Evolutionary conservation across 1,140 invertebrate genomes (phyloP), one percentile per base, ranked within the genome.

Genomic region (Pseudachorutes palmiensis): DNA sequence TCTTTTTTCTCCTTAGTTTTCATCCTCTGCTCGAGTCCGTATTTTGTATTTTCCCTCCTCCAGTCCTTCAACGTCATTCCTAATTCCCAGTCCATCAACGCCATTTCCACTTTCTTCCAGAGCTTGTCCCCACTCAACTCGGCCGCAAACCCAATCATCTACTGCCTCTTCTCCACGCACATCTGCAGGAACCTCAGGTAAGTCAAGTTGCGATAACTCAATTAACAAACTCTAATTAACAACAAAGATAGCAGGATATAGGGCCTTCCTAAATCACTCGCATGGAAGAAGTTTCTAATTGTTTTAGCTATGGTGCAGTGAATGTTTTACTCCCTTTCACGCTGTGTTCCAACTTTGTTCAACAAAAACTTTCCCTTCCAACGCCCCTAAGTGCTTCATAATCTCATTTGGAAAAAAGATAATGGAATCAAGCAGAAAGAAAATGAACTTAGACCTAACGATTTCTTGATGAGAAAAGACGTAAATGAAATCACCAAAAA

Each of bases 1-100:
- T 72, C 45, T 58, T 73, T 70, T n/a, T n/a, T n/a, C n/a, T n/a
- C n/a, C n/a, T 19, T 84, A 95, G 93, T 94, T 19, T 97, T 97
- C 79, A 88, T 97, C 62, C 76, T 96, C 1, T 97, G 94, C 80
- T 97, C 93, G 93, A 94, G 91, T 72, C 94, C 94, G 0, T 97
- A 93, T 78, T 92, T 96, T 76, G 83, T 97, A 36, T 97, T 94
- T 78, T 92, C 95, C 78, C 79, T 97, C 26, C 83, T 97, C 1
- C 90, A 94, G 84, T 91, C 96, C 31, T 96, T 88, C 78, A 89
- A 86, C 19, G 85, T 87, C 76, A 85, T 96, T 68, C 90, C 91
- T 0, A 80, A 82, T 62, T 90, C 87, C 0, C 88, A 92, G 75
- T 87, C 86, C 1, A 89, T 86, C 73, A 84, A 87, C 2, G 91